Conservation (phyloP, 2,113 vertebrate species). For the Mustela nigripes region DNA sequence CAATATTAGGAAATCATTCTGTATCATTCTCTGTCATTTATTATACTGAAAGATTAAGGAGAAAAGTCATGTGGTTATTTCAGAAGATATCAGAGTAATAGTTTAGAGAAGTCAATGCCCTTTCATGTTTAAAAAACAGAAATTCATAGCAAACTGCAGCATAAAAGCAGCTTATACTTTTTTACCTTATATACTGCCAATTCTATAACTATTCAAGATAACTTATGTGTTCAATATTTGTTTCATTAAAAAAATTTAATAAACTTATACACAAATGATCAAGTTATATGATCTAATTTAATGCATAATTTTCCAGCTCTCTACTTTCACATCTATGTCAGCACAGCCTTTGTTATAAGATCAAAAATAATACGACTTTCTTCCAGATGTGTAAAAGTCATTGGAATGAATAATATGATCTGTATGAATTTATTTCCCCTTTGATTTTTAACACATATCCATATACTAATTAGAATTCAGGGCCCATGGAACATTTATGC, state of each 20-base stretch:
- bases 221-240: background rate
- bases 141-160: background rate
- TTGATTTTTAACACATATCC: conserved; percentile 35
- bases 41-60: background rate
- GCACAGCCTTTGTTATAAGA: background rate
- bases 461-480: conserved; percentile 22
- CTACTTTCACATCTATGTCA: background rate
- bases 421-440: conserved; percentile 6
- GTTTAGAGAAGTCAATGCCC: background rate
- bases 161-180: background rate
- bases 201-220: conserved; percentile 27
- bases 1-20: background rate
- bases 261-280: background rate
- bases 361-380: background rate
- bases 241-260: background rate
- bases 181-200: background rate
- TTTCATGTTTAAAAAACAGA: background rate
- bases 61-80: background rate
- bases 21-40: background rate
- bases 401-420: background rate
- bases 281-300: conserved; percentile 1
- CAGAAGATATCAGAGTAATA: background rate
- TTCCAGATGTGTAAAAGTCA: background rate
- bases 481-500: background rate
- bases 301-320: background rate